Conservation (phyloP, 2,797 vertebrate genomes). For the Mormyrus hasselquistii region DNA sequence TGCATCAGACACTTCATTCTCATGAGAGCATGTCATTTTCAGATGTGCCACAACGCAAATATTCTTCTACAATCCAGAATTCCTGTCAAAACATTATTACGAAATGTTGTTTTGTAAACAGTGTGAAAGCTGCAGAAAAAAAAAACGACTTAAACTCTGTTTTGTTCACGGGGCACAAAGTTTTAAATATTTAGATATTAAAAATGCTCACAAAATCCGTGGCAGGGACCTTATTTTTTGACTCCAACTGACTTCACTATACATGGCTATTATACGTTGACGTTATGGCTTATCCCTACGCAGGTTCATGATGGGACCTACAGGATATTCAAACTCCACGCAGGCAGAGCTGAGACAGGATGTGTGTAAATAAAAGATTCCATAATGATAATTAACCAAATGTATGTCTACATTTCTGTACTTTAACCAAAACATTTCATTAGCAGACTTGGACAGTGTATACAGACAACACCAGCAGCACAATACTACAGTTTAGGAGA, state of each 20-base stretch:
- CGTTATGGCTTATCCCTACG: not conserved
- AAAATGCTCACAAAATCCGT: not conserved
- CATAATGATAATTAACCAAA: not conserved
- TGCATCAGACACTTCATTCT: not conserved
- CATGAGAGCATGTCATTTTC: not conserved
- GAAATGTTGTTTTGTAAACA: not conserved
- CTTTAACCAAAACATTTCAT: not conserved
- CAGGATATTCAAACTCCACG: not conserved
- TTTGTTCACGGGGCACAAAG: not conserved
- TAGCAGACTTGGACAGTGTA: not conserved
- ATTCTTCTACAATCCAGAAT: not conserved
- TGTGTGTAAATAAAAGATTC: not conserved
- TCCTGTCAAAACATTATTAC: not conserved
- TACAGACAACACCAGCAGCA: not conserved
- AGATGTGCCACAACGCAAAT: not conserved
- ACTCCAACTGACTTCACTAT: not conserved
- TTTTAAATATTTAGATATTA: not conserved
- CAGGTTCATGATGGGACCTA: not conserved
- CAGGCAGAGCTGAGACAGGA: not conserved
- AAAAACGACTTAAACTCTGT: not conserved
- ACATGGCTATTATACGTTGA: not conserved
- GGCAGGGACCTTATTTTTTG: not conserved
- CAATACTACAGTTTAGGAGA: not conserved
- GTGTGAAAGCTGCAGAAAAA: not conserved
- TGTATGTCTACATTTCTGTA: not conserved